Conservation (phyloP, 1,140 invertebrate genomes). For the Achatina immaculata region DNA sequence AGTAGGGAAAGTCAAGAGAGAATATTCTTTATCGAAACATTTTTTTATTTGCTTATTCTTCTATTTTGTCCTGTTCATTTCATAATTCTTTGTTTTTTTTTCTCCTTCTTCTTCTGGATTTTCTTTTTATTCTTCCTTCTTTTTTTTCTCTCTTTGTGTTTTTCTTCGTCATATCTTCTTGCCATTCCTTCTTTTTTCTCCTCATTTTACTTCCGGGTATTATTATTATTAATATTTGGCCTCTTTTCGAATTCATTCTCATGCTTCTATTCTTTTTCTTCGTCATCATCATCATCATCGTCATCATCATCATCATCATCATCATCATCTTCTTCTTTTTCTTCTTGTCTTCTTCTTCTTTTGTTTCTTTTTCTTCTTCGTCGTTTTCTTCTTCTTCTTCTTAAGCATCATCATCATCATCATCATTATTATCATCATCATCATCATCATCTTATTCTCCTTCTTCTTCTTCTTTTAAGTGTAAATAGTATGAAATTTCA, state of each 20-base stretch:
- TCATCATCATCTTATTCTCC: no score
- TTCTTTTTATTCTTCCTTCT: background rate
- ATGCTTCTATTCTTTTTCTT: background rate
- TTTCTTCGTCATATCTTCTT: background rate
- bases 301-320: background rate
- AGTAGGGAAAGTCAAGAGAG: no score
- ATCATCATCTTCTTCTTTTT: background rate
- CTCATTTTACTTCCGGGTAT: no score
- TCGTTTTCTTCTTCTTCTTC: background rate
- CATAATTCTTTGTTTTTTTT: background rate
- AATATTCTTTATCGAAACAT: no score
- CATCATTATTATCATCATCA: no score
- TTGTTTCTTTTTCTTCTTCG: constrained; percentile 4
- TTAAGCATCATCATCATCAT: no score
- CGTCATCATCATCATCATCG: no score
- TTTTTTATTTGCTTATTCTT: background rate
- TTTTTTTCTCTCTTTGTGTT: constrained; percentile 4
- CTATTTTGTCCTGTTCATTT: background rate
- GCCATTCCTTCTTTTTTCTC: background rate
- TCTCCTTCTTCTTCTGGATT: background rate
- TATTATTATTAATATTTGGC: no score
- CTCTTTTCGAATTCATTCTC: no score
- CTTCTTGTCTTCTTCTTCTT: background rate
- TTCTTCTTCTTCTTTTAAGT: no score
- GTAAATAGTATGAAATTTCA: no score